Conservation (phyloP, 2,113 vertebrate species). For the Gallinago jamesoni region DNA sequence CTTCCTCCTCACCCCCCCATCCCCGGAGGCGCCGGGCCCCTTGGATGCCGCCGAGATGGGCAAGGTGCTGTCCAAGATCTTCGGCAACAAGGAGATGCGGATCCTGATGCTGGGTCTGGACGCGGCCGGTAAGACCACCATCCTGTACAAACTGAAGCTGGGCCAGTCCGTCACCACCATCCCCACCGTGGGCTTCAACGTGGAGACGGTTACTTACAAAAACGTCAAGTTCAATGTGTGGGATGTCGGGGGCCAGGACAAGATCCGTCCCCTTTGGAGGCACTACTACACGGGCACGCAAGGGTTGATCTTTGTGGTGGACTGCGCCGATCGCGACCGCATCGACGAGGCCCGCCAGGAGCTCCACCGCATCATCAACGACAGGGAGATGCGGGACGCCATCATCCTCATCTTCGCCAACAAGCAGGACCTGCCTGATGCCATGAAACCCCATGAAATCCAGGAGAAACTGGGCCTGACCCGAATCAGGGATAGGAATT, state of each 20-base stretch:
- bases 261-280: slow-evolving; percentile 98
- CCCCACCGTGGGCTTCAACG: slow-evolving; percentile 98
- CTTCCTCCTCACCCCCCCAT: too few species aligned
- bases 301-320: slow-evolving; percentile 98
- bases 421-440: slow-evolving; percentile 99
- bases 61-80: slow-evolving; percentile 98
- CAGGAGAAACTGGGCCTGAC: slow-evolving; percentile 99
- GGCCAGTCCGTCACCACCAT: slow-evolving; percentile 99
- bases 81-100: slow-evolving; percentile 99
- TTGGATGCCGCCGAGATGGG: slow-evolving; percentile 87
- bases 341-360: slow-evolving; percentile 98
- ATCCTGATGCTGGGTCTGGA: slow-evolving; percentile 99
- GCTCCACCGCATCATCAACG: slow-evolving; percentile 98
- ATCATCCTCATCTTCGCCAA: slow-evolving; percentile 99
- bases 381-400: slow-evolving; percentile 99
- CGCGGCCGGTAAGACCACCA: slow-evolving; percentile 97
- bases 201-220: slow-evolving; percentile 99
- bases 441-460: slow-evolving; percentile 99
- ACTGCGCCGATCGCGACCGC: slow-evolving; percentile 98
- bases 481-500: slow-evolving; percentile 99
- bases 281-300: slow-evolving; percentile 99
- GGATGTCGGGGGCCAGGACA: slow-evolving; percentile 98
- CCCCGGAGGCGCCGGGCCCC: slow-evolving; percentile 46
- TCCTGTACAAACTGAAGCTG: slow-evolving; percentile 99
- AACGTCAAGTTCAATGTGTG: slow-evolving; percentile 99